phyloP scores from a whole-genome alignment of 2,113 vertebrate genomes.

The Probosciger aterrimus region DNA sequence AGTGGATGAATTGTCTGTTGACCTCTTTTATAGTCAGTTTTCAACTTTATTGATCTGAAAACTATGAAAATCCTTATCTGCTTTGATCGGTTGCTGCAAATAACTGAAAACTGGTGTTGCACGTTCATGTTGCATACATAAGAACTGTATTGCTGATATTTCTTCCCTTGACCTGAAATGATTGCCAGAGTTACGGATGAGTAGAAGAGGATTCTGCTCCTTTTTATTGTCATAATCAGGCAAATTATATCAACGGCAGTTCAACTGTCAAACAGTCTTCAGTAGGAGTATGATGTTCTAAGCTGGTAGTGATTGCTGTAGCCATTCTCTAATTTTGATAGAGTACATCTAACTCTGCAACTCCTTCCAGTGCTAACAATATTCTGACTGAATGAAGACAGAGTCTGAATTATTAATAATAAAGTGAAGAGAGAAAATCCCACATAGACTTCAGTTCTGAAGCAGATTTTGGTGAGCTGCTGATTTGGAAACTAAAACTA shows the following conservation, averaged over 20 bases:
- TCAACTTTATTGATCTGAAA: neutral
- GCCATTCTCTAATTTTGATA: neutral
- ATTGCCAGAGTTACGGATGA: neutral
- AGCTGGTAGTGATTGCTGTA: neutral
- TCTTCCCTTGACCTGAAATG: neutral
- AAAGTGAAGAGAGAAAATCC: neutral
- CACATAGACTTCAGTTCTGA: neutral
- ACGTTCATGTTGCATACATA: neutral
- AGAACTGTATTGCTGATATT: neutral
- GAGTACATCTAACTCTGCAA: neutral
- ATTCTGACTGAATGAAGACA: neutral
- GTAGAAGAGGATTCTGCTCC: neutral
- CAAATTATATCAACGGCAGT: neutral
- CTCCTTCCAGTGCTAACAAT: neutral
- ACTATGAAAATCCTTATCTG: conserved; percentile 12
- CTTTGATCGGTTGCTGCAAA: neutral
- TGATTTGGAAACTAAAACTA: neutral
- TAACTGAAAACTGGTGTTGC: neutral
- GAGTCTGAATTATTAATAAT: neutral
- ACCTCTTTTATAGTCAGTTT: conserved; percentile 9
- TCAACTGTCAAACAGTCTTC: neutral
- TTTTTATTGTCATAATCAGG: neutral
- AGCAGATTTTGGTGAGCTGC: neutral
- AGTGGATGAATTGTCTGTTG: neutral
- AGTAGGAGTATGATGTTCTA: neutral